These are phyloP conservation scores for Acleris laterana DNA, from an alignment of 2,888 invertebrate genomes.

Conservation along the genomic window DNA sequence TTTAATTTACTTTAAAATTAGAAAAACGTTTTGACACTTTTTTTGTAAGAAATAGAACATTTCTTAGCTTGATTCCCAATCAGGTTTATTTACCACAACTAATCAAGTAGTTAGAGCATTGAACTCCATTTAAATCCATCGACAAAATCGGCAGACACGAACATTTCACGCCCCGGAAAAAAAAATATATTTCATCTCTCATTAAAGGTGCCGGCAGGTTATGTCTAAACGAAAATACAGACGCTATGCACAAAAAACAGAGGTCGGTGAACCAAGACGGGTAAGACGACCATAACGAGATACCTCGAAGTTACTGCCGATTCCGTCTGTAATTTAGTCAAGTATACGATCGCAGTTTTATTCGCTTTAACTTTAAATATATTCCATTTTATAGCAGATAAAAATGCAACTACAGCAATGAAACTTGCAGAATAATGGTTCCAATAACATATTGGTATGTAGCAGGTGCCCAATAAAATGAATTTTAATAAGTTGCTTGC, in stretches of 20 bases:
- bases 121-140: slow-evolving; percentile 13
- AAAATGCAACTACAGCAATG: slow-evolving; percentile 3
- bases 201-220: slow-evolving; percentile 31
- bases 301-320: slow-evolving; percentile 9
- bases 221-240: slow-evolving; percentile 31
- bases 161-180: slow-evolving; percentile 23
- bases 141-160: slow-evolving; percentile 15
- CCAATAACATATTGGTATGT: slow-evolving; percentile 30
- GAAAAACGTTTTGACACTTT: background rate
- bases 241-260: slow-evolving; percentile 33
- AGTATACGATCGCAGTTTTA: slow-evolving; percentile 15
- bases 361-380: background rate
- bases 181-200: slow-evolving; percentile 32
- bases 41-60: background rate
- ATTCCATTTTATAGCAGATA: background rate
- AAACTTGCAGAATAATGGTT: slow-evolving; percentile 19
- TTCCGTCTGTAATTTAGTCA: slow-evolving; percentile 20
- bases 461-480: slow-evolving; percentile 55
- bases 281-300: slow-evolving; percentile 22
- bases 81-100: background rate
- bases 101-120: background rate
- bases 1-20: background rate
- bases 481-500: slow-evolving; percentile 46
- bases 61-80: background rate
- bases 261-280: slow-evolving; percentile 30